Evolutionary conservation across 2,113 vertebrate species (phyloP), one percentile per base, ranked within the genome.

Genomic region (Gobius niger): DNA sequence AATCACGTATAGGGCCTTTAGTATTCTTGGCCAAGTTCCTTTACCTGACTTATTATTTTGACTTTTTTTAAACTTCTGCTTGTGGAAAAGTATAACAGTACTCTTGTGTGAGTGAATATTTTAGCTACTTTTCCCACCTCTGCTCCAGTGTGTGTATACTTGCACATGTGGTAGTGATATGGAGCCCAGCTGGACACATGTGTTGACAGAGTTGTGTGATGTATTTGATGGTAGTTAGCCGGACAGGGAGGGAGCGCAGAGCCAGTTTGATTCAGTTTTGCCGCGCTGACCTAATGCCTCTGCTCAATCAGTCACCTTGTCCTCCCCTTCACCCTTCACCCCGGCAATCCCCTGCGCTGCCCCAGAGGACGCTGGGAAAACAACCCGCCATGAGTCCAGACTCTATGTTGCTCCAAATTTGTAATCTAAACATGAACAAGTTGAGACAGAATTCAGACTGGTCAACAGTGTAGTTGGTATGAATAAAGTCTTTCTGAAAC

Each of bases 241-340:
- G 79, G 68, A 84, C 44, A 47, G 81, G 83, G 71, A 86, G 76
- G 67, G 65, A 10, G 8, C 81, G 70, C 75, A 24, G 80, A 79
- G 77, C 74, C 64, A 63, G 80, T 86, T 89, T 87, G 90, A 90
- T 89, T 85, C 82, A 87, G 88, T 88, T 76, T 82, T 72, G 77
- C 63, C 62, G 73, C 71, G 53, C 80, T 92, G 90, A 93, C 91
- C 91, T 87, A 81, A 82, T 86, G 85, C 88, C 89, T 90, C 16
- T 1, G 69, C 85, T 76, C 90, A 86, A 93, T 92, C 90, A 84
- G 75, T 92, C 91, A 92, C 87, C 83, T 90, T 91, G 91, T 89
- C 90, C 91, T 91, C 89, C 84, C 85, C 87, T 89, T 92, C 88
- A 92, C 89, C 92, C 85, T 83, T 91, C 87, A 88, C 87, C 89